These are phyloP conservation scores for Taurulus bubalis DNA, from an alignment of 2,113 vertebrate species.

Conservation along the genomic window DNA sequence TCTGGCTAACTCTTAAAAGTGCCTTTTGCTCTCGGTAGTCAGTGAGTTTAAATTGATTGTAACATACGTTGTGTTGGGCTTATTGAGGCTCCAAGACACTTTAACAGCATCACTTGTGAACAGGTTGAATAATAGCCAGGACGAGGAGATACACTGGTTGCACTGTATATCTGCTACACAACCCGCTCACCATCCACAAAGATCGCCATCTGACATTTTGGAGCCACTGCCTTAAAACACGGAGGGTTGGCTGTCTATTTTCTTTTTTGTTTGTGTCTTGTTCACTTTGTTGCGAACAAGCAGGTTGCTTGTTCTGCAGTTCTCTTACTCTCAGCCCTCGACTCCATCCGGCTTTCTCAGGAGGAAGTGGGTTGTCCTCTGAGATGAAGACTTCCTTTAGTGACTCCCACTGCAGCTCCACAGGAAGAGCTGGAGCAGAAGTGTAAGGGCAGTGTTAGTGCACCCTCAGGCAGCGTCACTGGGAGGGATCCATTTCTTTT, in stretches of 20 bases:
- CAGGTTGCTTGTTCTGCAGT: conserved; percentile 15
- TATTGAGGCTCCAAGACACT: not conserved
- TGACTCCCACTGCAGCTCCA: conserved; percentile 65
- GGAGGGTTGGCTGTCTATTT: not conserved
- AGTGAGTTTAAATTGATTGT: not conserved
- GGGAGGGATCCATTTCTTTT: conserved; percentile 44
- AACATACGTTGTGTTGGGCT: not conserved
- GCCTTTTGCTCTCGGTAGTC: not conserved
- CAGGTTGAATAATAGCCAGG: not conserved
- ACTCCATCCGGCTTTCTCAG: conserved; percentile 38
- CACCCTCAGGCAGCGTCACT: conserved; percentile 65
- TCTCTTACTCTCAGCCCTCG: conserved; percentile 16
- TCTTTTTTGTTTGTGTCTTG: not conserved
- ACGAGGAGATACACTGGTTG: not conserved
- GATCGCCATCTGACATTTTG: not conserved
- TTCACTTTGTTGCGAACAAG: conserved; percentile 15
- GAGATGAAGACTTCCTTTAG: conserved; percentile 69
- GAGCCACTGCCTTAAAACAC: not conserved
- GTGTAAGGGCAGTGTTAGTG: conserved; percentile 60
- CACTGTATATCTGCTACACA: not conserved
- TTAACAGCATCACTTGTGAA: not conserved
- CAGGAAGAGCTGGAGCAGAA: conserved; percentile 67
- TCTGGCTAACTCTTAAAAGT: no score
- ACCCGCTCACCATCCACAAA: not conserved
- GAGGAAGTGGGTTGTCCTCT: conserved; percentile 64